A percentile compares a stretch with the other conserved stretches of the same genome.
Conservation (phyloP, 2,888 invertebrate genomes). For the Crioceris asparagi region DNA sequence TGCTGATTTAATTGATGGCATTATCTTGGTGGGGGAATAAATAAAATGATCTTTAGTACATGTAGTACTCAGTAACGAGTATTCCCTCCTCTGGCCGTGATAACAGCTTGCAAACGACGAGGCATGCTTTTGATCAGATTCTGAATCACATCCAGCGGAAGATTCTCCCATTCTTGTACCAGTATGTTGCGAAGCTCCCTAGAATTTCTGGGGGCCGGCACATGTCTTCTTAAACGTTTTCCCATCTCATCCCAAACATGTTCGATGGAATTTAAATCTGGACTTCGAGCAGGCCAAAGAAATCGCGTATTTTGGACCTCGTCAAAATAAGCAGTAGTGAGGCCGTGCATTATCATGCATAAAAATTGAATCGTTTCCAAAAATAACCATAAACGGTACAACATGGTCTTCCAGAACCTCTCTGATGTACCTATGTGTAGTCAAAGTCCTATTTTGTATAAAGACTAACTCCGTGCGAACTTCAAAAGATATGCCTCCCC, state of each 20-base stretch:
- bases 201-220: slow-evolving; percentile 7
- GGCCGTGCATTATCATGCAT: slow-evolving; percentile 7
- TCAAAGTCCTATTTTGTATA: no score
- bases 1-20: no score
- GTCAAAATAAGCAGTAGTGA: slow-evolving; percentile 6
- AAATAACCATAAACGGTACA: no score
- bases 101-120: slow-evolving; percentile 9
- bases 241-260: slow-evolving; percentile 9
- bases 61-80: no score
- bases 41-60: no score
- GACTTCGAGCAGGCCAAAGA: slow-evolving; percentile 4
- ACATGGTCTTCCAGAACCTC: no score
- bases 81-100: slow-evolving; percentile 5
- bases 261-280: slow-evolving; percentile 7
- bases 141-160: slow-evolving; percentile 9
- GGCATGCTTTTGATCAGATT: slow-evolving; percentile 9
- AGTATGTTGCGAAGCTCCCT: slow-evolving; percentile 8
- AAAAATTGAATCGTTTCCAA: no score
- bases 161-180: slow-evolving; percentile 10
- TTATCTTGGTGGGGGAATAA: no score
- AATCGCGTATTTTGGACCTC: slow-evolving; percentile 4
- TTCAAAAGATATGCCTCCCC: no score
- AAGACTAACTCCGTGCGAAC: no score
- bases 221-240: slow-evolving; percentile 6
- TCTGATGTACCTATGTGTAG: no score